Base-by-base conservation (phyloP, 2,797 vertebrate genomes). In the Trachurus trachurus region DNA sequence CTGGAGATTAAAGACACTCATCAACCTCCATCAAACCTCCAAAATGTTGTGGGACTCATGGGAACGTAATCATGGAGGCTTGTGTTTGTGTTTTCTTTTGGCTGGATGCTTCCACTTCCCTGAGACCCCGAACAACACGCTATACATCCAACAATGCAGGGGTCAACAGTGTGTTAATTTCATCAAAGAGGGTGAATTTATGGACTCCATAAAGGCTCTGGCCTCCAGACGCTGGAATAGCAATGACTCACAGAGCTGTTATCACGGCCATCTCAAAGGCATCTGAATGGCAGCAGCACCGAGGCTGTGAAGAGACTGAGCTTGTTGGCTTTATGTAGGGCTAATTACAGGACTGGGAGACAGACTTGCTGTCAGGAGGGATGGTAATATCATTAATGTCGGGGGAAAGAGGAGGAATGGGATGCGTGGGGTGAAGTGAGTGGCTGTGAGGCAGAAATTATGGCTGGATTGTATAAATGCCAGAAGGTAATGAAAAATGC, bases 101-200 rank as follows among this genome's bases (percentile, higher is more conserved):
- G 22, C 52, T 10, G n/a, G 21, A 74, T 78, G 45, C 52, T 58
- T 81, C 16, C n/a, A n/a, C n/a, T 67, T 80, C 39, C 45, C 37
- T 0, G 26, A 71, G 59, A 76, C 62, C 31, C 54, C 40, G 64
- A 58, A 82, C 83, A 86, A 82, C 54, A 86, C 66, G 68, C 56
- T 71, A 65, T 77, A n/a, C 85, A 88, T 76, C 57, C 57, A 78
- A 87, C 82, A 70, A 79, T 1, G 53, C 71, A 42, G 78, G 63
- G 86, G 89, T 92, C 85, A 93, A 49, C 71, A 34, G 54, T 45
- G 74, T 78, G 87, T 80, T 94, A 88, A 93, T 93, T 85, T 84
- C 84, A 93, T 93, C 88, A 91, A 91, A 90, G 88, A 79, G 81
- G 85, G 78, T 76, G 67, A 88, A 86, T 88, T 82, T 85, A 88